A percentile compares a stretch with the other conserved stretches of the same genome.
Evolutionary conservation across 2,888 invertebrate species (phyloP).

Genomic region (Melipona beecheii): DNA sequence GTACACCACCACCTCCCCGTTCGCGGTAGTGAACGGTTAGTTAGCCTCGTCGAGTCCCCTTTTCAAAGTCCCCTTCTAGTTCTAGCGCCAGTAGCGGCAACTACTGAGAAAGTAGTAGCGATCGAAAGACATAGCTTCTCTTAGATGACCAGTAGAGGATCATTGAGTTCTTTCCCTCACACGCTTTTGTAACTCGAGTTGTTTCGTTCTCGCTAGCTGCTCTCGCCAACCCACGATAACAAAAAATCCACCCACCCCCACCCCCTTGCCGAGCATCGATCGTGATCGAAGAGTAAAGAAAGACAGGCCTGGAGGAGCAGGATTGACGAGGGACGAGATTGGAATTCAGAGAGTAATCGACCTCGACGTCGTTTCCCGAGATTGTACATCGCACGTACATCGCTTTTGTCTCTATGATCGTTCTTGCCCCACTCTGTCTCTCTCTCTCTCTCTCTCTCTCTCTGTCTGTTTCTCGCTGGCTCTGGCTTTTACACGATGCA

Average conservation of each 20-base stretch:
- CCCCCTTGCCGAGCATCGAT: background rate
- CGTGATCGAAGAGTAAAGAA: constrained; percentile 47
- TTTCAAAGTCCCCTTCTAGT: constrained; percentile 22
- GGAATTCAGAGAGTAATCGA: background rate
- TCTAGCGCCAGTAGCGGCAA: constrained; percentile 32
- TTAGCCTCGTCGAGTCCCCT: constrained; percentile 1
- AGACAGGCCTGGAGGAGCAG: constrained; percentile 44
- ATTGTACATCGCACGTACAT: constrained; percentile 1
- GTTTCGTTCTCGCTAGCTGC: constrained; percentile 11
- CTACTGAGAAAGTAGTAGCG: constrained; percentile 19
- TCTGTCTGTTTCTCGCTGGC: background rate
- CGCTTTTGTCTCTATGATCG: constrained; percentile 18
- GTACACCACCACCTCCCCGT: background rate
- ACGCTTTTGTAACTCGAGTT: constrained; percentile 30
- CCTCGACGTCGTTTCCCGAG: constrained; percentile 13
- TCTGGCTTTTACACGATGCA: constrained; percentile 26
- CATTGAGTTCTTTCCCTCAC: constrained; percentile 23
- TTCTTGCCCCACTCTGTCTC: constrained; percentile 8
- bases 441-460: constrained; percentile 1
- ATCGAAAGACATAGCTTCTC: constrained; percentile 4
- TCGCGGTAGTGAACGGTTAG: constrained; percentile 13
- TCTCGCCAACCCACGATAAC: background rate
- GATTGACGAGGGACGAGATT: constrained; percentile 41
- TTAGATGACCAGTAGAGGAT: constrained; percentile 48
- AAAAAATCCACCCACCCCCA: background rate